Base-by-base conservation (phyloP, 2,113 vertebrate genomes). In the Zootoca vivipara region DNA sequence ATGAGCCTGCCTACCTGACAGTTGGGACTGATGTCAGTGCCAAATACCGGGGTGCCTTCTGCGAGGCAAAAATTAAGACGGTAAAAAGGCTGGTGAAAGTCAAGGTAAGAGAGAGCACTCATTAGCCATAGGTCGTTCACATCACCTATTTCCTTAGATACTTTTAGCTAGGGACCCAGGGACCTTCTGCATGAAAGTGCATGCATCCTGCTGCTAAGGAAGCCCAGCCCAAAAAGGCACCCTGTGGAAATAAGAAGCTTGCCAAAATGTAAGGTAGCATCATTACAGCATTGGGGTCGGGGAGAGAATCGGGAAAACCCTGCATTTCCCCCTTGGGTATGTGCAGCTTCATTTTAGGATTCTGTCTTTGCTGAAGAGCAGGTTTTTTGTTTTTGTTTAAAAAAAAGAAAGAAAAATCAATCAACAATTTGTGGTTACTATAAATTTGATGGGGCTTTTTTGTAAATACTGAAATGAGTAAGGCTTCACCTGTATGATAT, bases 31-130 rank as follows among this genome's bases (percentile, higher is more conserved):
- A 99, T 94, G 99, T 99, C 94, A 99, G 99, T 92, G 99, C 99
- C 95, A 99, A 99, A 96, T 99, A 99, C 98, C 97, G 99, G 82
- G 99, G 99, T 96, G 99, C 99, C 94, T 99, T 99, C 96, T 99
- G 99, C 2, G 99, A 99, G 98, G 99, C 99, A 86, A 99, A 99
- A 96, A 99, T 99, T 95, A 99, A 99, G 97, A 99, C 98, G 0
- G 99, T 99, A 88, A 99, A 99, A 84, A 97, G 99, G 73, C 97
- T 99, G 90, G 99, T 99, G 89, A 99, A 99, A 96, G 99, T 99
- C 87, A 99, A 99, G 98, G 99, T 99, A 92, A 95, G 94, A 75
- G 40, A 83, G 70, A 78, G 18, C 5, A 35, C 0, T 85, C 2
- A 52, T 52, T 52, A 52, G 46, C 40, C 26, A 70, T 9, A 26